Evolutionary conservation across 2,797 vertebrate genomes (phyloP), one percentile per base, ranked within the genome.

Genomic region (Morus bassanus): DNA sequence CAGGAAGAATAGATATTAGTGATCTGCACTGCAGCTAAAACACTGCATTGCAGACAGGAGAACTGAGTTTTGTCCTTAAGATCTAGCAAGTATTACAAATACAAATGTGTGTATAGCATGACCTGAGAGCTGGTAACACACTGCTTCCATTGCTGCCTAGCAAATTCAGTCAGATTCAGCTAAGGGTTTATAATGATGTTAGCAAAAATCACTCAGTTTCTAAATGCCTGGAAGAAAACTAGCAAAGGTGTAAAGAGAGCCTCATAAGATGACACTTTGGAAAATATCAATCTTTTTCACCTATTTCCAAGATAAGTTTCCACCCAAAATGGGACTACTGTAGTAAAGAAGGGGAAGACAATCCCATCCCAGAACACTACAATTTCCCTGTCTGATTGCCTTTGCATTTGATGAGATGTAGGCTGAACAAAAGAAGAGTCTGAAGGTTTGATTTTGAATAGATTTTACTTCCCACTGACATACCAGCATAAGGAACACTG

Each of bases 21-120:
- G 86, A 91, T 88, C 91, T 95, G 89, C 93, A 94, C 65, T 95
- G 95, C 93, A 93, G 95, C 57, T 96, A 50, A 95, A 95, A 77
- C 51, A 80, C 96, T 96, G 94, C 94, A 96, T 95, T 97, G 96
- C 95, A 95, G 93, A 57, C 75, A 73, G 75, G 27, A 90, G 73
- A 92, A 60, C 5, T 8, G 68, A 54, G 37, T 90, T 91, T 91
- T 87, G 72, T n/a, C 31, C 72, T 87, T 64, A 93, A 89, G 72
- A 77, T 76, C 56, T 35, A 80, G 50, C 43, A 79, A 96, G n/a
- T 59, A 76, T 93, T 94, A 67, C 81, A 91, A 80, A 74, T 50
- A 88, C 15, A 73, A 89, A 79, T 25, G 33, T 54, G 64, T 50
- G 41, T 23, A 19, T 76, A 84, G 33, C 72, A 41, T 87, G 88